Evolutionary conservation across 92 coral and sea anemone species (phyloP), one percentile per base, ranked within the genome.

Genomic region (Isaurus tuberculatus): DNA sequence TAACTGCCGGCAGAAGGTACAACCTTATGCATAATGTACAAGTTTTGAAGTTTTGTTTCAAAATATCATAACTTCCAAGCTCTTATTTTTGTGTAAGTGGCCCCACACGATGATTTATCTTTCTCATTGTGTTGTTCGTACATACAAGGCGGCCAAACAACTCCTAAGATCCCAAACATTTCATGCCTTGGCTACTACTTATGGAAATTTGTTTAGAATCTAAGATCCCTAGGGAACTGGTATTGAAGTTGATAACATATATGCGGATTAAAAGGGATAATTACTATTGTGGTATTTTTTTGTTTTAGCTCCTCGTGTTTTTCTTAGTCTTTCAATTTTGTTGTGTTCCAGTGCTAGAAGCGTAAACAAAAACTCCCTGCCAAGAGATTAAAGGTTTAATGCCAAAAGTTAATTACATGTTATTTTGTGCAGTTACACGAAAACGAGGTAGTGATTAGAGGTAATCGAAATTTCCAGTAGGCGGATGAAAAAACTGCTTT

Each of bases 1-100:
- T 91, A 86, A 61, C 73, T 84, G 16, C 74, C 81, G 1, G 84
- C 29, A 4, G 87, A 58, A 33, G 81, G 65, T 32, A 73, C 92
- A 20, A 86, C 79, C 61, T 91, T 89, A 44, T 91, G 85, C 92
- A 93, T 88, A 46, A 25, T 88, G 11, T 4, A 1, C 28, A 1
- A 19, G 22, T 19, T n/a, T 3, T 55, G 22, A 22, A 55, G 63
- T 55, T 55, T 55, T 55, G 20, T 17, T n/a, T 8, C 17, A 55
- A 5, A 22, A 2, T 55, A 14, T 22, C 25, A 22, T 55, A 2
- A 1, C 25, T 14, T 6, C 63, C 19, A n/a, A 4, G 8, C 20
- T 19, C 63, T 22, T 17, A 55, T 6, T 55, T 55, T 55, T 14
- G 25, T 17, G 14, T 55, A 22, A 55, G 20, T 19, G 63, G 63